Evolutionary conservation across 2,113 vertebrate species (phyloP).

Genomic region (Seriola dumerili): DNA sequence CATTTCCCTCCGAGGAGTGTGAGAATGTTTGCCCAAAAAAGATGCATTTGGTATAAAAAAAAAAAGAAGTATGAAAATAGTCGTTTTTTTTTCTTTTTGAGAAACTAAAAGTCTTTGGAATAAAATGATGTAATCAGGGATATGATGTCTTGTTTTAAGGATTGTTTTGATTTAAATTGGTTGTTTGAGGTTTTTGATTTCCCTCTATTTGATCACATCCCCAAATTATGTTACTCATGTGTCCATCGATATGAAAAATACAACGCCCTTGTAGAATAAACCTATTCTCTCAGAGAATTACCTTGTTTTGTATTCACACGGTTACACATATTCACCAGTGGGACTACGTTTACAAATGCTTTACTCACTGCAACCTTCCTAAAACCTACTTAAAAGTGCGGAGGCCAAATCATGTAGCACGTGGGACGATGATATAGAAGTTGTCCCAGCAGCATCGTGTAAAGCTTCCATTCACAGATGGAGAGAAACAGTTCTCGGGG

Average conservation of each 20-base stretch:
- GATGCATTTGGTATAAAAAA: conserved; percentile 59
- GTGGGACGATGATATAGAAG: neutral
- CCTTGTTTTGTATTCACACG: conserved; percentile 7
- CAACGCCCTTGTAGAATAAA: neutral
- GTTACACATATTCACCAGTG: neutral
- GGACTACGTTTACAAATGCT: neutral
- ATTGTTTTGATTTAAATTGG: neutral
- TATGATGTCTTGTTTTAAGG: neutral
- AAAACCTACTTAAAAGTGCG: neutral
- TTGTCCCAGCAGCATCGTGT: neutral
- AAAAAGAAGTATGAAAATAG: conserved; percentile 66
- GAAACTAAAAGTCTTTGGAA: conserved; percentile 60
- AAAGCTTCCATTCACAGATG: neutral
- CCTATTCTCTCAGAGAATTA: neutral
- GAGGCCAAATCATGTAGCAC: conserved; percentile 9
- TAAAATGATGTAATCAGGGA: conserved; percentile 19
- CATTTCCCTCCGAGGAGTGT: conserved; percentile 14
- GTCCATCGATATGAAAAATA: conserved; percentile 22
- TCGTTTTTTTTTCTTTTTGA: conserved; percentile 15
- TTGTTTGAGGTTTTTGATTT: neutral
- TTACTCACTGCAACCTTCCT: conserved; percentile 7
- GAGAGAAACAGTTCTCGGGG: neutral
- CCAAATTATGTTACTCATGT: neutral
- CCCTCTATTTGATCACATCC: neutral
- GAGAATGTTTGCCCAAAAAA: conserved; percentile 53